These are phyloP conservation scores for Cyprinodon diabolis DNA, from an alignment of 2,797 vertebrate species.

Conservation along the genomic window DNA sequence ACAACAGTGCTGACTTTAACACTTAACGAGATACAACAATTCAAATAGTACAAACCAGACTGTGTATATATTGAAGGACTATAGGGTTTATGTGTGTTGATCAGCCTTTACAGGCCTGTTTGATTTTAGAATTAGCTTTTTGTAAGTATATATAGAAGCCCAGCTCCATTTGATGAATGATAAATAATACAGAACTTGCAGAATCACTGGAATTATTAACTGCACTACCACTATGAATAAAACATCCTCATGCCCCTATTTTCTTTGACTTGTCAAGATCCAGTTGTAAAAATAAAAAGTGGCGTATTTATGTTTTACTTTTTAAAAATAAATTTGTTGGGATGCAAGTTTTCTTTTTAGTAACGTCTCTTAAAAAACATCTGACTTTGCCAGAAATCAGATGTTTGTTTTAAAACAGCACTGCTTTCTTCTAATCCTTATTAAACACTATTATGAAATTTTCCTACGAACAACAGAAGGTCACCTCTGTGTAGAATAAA, in stretches of 20 bases:
- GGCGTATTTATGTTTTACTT: background rate
- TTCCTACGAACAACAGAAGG: background rate
- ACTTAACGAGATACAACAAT: conserved; percentile 27
- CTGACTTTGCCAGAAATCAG: background rate
- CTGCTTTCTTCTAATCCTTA: background rate
- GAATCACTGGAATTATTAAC: conserved; percentile 18
- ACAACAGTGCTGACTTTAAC: conserved; percentile 17
- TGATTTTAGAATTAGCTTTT: conserved; percentile 12
- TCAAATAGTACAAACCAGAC: conserved; percentile 23
- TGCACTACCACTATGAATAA: background rate
- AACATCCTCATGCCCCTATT: background rate
- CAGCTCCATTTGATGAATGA: conserved; percentile 41
- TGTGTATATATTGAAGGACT: background rate
- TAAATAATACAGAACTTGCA: conserved; percentile 44
- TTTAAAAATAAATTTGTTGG: background rate
- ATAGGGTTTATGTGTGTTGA: conserved; percentile 21
- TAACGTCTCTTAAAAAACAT: background rate
- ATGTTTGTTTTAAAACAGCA: background rate
- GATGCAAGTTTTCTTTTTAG: background rate
- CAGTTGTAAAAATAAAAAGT: background rate
- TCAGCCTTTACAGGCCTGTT: conserved; percentile 5
- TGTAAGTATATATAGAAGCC: conserved; percentile 17
- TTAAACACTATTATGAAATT: background rate
- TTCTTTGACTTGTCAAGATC: background rate
- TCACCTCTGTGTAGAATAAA: background rate